Evolutionary conservation across 2,113 vertebrate genomes (phyloP), one percentile per base, ranked within the genome.

Genomic region (Copsychus sechellarum): DNA sequence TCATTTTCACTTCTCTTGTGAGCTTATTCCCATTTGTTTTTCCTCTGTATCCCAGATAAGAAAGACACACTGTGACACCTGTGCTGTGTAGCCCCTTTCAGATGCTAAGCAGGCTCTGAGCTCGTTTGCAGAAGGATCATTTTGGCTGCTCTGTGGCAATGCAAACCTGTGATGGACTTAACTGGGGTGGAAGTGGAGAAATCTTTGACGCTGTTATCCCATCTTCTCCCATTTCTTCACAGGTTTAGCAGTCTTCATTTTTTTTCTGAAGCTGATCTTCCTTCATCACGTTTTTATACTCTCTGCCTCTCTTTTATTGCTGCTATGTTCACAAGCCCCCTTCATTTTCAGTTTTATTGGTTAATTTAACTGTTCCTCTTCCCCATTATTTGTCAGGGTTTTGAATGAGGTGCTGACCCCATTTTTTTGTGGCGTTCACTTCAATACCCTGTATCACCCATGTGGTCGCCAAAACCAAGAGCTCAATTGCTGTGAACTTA

Each of bases 11-110:
- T 95, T 93, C 65, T 89, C 89, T 85, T 64, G 53, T 71, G 73
- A 91, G 45, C 53, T 90, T 57, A 64, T 64, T 93, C 67, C 64
- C 57, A 78, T 94, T 95, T 89, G 70, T 65, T 95, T 92, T 91
- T 26, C 48, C 53, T 82, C 79, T 95, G 74, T 70, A 62, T 90
- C 58, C 85, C 33, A 53, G 87, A 77, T 91, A 83, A 94, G 81
- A 76, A 25, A 66, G 90, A 65, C 50, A 38, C 14, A 14, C 64
- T n/a, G 45, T 81, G 93, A 76, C 74, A 86, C 65, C 64, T 13
- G 26, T n/a, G n/a, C 84, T 57, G 67, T 85, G 81, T 60, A 86
- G 87, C 61, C 72, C 81, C 62, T 92, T 85, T 87, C 62, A 79
- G 17, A 66, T 76, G 61, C 84, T 91, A 33, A 96, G 69, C 64